These are phyloP conservation scores for Eulimnadia texana DNA, from an alignment of 1,140 invertebrate species.

Conservation along the genomic window DNA sequence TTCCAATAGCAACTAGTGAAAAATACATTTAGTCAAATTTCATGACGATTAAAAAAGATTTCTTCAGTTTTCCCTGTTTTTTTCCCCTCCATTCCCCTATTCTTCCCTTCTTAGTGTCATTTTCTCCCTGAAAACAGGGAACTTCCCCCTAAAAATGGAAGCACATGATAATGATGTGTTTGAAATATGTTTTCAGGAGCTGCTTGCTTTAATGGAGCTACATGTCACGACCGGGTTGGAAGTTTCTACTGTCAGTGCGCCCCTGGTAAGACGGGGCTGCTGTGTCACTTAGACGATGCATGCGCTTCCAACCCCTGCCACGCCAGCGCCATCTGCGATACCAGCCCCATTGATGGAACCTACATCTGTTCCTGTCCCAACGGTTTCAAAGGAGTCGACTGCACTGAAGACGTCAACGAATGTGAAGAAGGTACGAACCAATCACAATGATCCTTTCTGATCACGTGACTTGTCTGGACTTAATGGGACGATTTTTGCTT, in stretches of 20 bases:
- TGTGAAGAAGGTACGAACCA: conserved; percentile 68
- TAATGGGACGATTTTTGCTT: background rate
- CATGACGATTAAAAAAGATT: too few species aligned
- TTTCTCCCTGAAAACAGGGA: too few species aligned
- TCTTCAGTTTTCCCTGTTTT: too few species aligned
- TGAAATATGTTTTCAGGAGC: conserved; percentile 35
- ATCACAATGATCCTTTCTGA: background rate
- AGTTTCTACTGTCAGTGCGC: conserved; percentile 91
- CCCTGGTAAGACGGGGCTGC: conserved; percentile 51
- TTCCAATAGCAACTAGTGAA: too few species aligned
- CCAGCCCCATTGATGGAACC: conserved; percentile 84
- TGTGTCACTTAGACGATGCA: conserved; percentile 91
- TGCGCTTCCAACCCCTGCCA: conserved; percentile 94
- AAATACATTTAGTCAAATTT: too few species aligned
- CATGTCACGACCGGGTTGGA: conserved; percentile 86
- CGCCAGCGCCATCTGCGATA: conserved; percentile 83
- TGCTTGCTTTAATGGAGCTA: conserved; percentile 91
- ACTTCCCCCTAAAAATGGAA: too few species aligned
- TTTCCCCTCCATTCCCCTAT: too few species aligned
- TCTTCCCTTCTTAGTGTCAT: too few species aligned
- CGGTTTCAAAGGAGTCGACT: conserved; percentile 79
- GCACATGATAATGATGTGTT: background rate
- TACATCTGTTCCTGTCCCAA: conserved; percentile 85
- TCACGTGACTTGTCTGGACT: too few species aligned
- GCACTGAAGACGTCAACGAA: conserved; percentile 87